Evolutionary conservation across 2,797 vertebrate genomes (phyloP), one percentile per base, ranked within the genome.

Genomic region (Paedocypris micromegethes): DNA sequence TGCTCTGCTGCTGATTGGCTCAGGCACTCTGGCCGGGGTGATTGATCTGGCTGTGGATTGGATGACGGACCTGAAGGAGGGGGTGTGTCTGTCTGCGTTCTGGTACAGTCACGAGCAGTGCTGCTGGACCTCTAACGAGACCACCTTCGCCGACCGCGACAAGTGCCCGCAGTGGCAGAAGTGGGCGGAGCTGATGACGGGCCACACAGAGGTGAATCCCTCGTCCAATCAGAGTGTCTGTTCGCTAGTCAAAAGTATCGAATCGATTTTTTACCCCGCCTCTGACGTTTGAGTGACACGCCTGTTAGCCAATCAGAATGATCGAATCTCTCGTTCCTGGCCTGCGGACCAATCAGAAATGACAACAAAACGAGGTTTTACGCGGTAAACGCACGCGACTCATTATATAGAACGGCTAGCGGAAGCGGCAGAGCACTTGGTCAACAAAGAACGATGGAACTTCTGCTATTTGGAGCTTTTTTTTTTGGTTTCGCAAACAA

Each of bases 21-120:
- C 82, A 98, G 96, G 96, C 3, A 95, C 96, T 0, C 83, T 98
- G 83, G 96, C 96, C 0, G 96, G 96, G 0, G 94, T 98, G 72
- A 98, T 98, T 38, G 96, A 98, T 86, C 87, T 98, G 37, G 95
- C 95, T 0, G 96, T 97, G 72, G 96, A 98, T 82, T 98, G 96
- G 96, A 98, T 98, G 96, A 98, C 96, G 0, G 96, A 98, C 81
- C 88, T 98, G 80, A 98, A 98, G 58, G 96, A 98, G 54, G 96
- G 96, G 0, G 93, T 98, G 78, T 98, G 96, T 75, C 84, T 98
- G 8, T 90, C 92, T 0, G 93, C 91, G 2, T 97, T 98, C 87
- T 98, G 92, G 91, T 98, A 95, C 87, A 98, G 94, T 82, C 96
- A 97, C 0, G 96, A 98, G 80, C 96, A 98, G 82, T 98, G 96